Conservation (phyloP, 2,113 vertebrate genomes). For the Tupaia chinensis region DNA sequence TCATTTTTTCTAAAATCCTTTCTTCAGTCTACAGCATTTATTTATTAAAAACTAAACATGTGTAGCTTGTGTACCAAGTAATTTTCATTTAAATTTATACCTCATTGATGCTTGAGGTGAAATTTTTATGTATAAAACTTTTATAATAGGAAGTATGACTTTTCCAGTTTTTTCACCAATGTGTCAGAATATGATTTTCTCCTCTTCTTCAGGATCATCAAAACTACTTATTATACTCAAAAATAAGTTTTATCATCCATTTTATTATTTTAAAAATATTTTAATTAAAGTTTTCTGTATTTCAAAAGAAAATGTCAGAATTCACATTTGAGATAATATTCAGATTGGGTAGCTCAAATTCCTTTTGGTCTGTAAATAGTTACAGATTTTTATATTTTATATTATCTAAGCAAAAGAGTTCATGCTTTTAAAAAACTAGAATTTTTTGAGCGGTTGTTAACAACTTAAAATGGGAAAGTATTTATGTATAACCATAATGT, state of each 20-base stretch:
- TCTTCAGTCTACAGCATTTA: conserved; percentile 6
- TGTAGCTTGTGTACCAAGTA: background rate
- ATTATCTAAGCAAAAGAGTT: background rate
- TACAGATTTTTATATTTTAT: conserved; percentile 34
- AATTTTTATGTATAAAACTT: background rate
- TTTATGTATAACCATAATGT: background rate
- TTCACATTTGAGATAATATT: conserved; percentile 41
- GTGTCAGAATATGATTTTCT: background rate
- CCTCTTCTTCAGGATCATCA: background rate
- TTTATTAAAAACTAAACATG: background rate
- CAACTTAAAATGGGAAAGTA: conserved; percentile 25
- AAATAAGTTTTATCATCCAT: conserved; percentile 9
- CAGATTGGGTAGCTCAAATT: conserved; percentile 22
- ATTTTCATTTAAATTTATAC: conserved; percentile 23
- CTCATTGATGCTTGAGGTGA: background rate
- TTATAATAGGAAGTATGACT: background rate
- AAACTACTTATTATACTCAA: background rate
- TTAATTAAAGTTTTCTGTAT: background rate
- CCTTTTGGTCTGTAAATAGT: conserved; percentile 46
- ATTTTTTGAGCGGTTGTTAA: conserved; percentile 26
- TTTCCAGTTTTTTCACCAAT: background rate
- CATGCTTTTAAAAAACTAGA: conserved; percentile 33
- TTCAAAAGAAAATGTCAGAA: conserved; percentile 52
- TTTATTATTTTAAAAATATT: background rate
- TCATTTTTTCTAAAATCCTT: conserved; percentile 42